Percentiles rank a stretch among this genome's conserved stretches.
These are phyloP conservation scores for Saxidomus purpurata DNA, from an alignment of 1,140 invertebrate genomes.

Conservation along the genomic window DNA sequence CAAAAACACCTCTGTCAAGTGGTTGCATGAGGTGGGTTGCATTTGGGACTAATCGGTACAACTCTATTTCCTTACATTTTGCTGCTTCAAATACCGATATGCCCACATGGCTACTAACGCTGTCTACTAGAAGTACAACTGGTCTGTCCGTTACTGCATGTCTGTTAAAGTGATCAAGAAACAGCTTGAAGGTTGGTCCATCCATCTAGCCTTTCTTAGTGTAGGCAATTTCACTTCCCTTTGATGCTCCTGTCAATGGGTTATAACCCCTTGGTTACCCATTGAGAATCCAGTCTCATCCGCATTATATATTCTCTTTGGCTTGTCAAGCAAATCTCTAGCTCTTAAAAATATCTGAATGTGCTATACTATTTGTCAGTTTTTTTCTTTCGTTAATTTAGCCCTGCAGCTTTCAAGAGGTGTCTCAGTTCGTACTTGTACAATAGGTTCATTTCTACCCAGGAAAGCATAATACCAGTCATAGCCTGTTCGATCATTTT, in stretches of 20 bases:
- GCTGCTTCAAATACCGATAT: conserved; percentile 8
- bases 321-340: conserved; percentile 24
- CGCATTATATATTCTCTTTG: conserved; percentile 51
- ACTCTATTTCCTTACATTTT: conserved; percentile 37
- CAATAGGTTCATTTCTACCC: not conserved
- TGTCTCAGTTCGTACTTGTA: conserved; percentile 17
- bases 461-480: conserved; percentile 21
- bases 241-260: conserved; percentile 25
- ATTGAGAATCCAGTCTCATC: conserved; percentile 45
- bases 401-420: conserved; percentile 24
- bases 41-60: conserved; percentile 63
- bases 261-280: conserved; percentile 27
- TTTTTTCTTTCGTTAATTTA: not conserved
- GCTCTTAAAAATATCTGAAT: conserved; percentile 1
- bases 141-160: conserved; percentile 32
- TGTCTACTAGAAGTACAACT: conserved; percentile 47
- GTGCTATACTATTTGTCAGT: conserved; percentile 13
- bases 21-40: conserved; percentile 63
- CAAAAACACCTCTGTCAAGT: conserved; percentile 45
- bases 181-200: not conserved
- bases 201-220: conserved; percentile 58
- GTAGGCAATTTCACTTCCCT: not conserved
- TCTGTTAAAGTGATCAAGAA: not conserved
- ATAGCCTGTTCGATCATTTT: not conserved
- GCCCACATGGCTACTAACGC: conserved; percentile 8